Evolutionary conservation across 2,797 vertebrate species (phyloP), one percentile per base, ranked within the genome.

Genomic region (Ptychadena robeensis): DNA sequence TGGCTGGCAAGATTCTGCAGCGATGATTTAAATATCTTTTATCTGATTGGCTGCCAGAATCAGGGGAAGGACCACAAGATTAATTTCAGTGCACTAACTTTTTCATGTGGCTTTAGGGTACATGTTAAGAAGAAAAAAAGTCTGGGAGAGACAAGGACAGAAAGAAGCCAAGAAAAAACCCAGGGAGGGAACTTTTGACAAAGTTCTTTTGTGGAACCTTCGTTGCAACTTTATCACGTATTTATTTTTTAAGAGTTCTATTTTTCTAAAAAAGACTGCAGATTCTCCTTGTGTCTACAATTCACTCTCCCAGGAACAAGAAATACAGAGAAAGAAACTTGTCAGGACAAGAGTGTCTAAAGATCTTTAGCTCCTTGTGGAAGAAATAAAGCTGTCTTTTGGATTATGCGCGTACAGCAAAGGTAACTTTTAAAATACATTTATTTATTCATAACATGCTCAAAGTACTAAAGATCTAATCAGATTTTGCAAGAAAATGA

Each of bases 321-420:
- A 70, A 69, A 12, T 28, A 38, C 2, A 32, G 35, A 70, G 53
- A 22, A 22, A 70, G 48, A 25, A 61, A 72, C 28, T 61, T 82
- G 80, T 68, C 59, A 14, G 64, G 63, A 75, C 64, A 38, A 30
- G 80, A 66, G 81, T 6, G 22, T 12, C 57, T 71, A 11, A 15
- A 31, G 1, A 27, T 65, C 38, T 25, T 35, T 37, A 38, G 53
- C 34, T 30, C 6, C 37, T 27, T 32, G 70, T 32, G 30, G 37
- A 65, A 77, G 27, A n/a, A 22, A 10, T 25, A 34, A 64, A 6
- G 57, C 57, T 22, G 66, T 8, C 15, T 14, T 9, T 31, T 65
- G 81, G 81, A 82, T 71, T 82, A 82, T 82, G 81, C 73, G 34
- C 53, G 37, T 78, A 65, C 73, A 59, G 30, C 67, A 77, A 78